Percentiles rank a stretch among this genome's conserved stretches.
Evolutionary conservation across 2,113 vertebrate species (phyloP).

Genomic region (Balaenoptera acutorostrata): DNA sequence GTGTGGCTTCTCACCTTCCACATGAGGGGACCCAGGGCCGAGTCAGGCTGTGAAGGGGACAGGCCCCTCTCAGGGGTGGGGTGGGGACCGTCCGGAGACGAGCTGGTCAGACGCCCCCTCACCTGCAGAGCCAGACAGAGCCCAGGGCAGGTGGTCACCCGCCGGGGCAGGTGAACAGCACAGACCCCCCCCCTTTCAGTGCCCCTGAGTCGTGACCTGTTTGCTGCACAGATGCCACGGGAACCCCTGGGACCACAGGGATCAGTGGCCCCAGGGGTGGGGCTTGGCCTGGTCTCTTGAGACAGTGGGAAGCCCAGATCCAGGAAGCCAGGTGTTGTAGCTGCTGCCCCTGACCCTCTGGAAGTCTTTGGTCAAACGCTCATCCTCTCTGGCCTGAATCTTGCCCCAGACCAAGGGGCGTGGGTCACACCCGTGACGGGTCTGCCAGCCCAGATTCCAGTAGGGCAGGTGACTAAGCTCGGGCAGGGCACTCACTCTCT

Average conservation of each 20-base stretch:
- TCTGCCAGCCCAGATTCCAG: not conserved
- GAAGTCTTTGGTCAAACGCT: not conserved
- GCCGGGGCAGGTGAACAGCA: rapidly evolving
- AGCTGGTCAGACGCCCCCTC: not conserved
- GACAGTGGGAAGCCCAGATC: not conserved
- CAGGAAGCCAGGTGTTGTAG: not conserved
- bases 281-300: not conserved
- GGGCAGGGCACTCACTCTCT: not conserved
- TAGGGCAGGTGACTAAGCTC: not conserved
- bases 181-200: not conserved
- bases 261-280: not conserved
- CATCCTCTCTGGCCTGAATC: not conserved
- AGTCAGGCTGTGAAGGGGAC: not conserved
- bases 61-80: not conserved
- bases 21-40: not conserved
- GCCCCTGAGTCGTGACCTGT: not conserved
- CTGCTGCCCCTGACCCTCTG: not conserved
- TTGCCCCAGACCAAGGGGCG: not conserved
- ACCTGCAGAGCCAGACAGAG: not conserved
- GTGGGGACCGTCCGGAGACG: not conserved
- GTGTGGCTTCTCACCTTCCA: not conserved
- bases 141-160: not conserved
- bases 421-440: not conserved
- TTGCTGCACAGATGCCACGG: not conserved
- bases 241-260: too few relatives aligned